phyloP scores from a whole-genome alignment of 2,888 invertebrate genomes.

The Clivina fossor region DNA sequence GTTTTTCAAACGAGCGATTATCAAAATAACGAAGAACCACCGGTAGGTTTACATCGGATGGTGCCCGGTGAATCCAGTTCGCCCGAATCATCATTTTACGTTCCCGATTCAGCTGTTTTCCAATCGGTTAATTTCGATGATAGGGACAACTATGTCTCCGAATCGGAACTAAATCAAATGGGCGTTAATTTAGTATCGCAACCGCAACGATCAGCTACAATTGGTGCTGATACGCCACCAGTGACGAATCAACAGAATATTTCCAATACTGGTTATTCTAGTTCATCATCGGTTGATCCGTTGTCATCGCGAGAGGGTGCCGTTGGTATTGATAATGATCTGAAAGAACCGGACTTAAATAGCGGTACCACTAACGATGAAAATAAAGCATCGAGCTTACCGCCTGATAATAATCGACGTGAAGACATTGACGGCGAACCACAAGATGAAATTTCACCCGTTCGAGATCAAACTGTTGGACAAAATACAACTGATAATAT shows the following conservation, averaged over 20 bases:
- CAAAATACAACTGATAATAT: slow-evolving; percentile 47
- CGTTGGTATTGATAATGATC: slow-evolving; percentile 34
- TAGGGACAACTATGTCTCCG: slow-evolving; percentile 41
- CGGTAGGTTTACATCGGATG: slow-evolving; percentile 62
- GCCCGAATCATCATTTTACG: slow-evolving; percentile 43
- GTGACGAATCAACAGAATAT: slow-evolving; percentile 34
- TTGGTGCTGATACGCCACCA: slow-evolving; percentile 53
- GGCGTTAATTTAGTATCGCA: slow-evolving; percentile 42
- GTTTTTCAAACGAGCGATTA: slow-evolving; percentile 47
- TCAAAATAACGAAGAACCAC: slow-evolving; percentile 54
- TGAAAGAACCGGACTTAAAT: slow-evolving; percentile 17
- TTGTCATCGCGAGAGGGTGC: slow-evolving; percentile 29
- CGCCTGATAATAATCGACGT: slow-evolving; percentile 46
- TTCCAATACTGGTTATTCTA: slow-evolving; percentile 24
- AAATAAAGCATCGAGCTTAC: slow-evolving; percentile 22
- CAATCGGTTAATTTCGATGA: slow-evolving; percentile 25
- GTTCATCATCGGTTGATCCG: slow-evolving; percentile 27
- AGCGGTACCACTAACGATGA: slow-evolving; percentile 16
- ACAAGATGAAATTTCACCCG: slow-evolving; percentile 48
- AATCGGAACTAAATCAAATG: slow-evolving; percentile 41
- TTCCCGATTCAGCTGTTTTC: slow-evolving; percentile 21
- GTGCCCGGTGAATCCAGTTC: slow-evolving; percentile 65
- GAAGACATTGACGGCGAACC: slow-evolving; percentile 58
- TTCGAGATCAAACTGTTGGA: slow-evolving; percentile 50
- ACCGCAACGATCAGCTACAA: slow-evolving; percentile 51